Evolutionary conservation across 2,888 invertebrate species (phyloP).

Genomic region (Gryllus longicercus): DNA sequence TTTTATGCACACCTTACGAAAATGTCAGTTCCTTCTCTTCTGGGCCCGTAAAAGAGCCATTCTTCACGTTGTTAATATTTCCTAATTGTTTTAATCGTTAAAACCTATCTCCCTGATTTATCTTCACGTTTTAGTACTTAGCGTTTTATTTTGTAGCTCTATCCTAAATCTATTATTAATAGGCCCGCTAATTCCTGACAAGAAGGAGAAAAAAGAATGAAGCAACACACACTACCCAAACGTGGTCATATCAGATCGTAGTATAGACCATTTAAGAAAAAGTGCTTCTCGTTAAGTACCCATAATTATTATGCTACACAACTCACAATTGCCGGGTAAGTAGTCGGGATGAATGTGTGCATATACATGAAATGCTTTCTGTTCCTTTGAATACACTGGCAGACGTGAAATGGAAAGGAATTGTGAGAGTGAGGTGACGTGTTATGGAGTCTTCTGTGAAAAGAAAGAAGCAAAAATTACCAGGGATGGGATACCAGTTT

Average conservation of each 20-base stretch:
- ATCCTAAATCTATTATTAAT: constrained; percentile 17
- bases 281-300: neutral
- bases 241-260: neutral
- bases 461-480: neutral
- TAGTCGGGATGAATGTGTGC: neutral
- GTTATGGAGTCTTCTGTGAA: neutral
- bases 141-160: neutral
- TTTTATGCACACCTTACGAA: neutral
- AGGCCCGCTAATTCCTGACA: neutral
- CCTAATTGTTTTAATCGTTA: neutral
- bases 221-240: neutral
- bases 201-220: neutral
- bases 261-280: constrained; percentile 2
- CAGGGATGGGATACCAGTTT: no score
- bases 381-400: neutral
- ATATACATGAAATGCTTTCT: neutral
- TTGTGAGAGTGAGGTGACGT: no score
- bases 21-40: neutral
- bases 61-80: constrained; percentile 2
- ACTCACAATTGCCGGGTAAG: neutral
- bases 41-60: neutral
- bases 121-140: neutral
- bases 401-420: no score
- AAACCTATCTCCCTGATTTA: neutral
- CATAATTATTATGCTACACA: neutral